These are phyloP conservation scores for Ennomos erosarius DNA, from an alignment of 2,888 invertebrate species.

Conservation along the genomic window DNA sequence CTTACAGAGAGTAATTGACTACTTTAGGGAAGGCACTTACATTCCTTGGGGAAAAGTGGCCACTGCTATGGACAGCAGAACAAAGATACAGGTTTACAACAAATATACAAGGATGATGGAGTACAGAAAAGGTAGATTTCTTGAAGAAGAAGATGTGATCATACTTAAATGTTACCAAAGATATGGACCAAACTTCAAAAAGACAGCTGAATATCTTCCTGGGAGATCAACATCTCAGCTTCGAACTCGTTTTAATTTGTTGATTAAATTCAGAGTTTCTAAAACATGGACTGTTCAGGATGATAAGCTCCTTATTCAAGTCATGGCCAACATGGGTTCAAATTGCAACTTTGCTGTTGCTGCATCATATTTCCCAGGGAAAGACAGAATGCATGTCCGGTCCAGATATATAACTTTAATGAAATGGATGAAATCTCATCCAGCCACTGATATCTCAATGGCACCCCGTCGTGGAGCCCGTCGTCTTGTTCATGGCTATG, in stretches of 20 bases:
- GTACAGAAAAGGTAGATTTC: constrained; percentile 86
- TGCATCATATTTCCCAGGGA: constrained; percentile 79
- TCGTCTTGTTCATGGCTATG: constrained; percentile 59
- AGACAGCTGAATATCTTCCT: constrained; percentile 85
- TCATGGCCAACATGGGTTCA: constrained; percentile 79
- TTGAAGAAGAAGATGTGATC: constrained; percentile 87
- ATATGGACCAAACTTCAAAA: constrained; percentile 87
- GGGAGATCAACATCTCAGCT: constrained; percentile 87
- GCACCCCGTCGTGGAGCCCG: constrained; percentile 72
- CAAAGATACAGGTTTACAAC: constrained; percentile 88
- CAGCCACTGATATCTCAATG: constrained; percentile 59
- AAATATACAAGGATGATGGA: constrained; percentile 74
- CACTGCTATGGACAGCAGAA: constrained; percentile 86
- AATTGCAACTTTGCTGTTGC: constrained; percentile 70
- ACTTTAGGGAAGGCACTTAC: constrained; percentile 86
- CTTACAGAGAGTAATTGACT: constrained; percentile 86
- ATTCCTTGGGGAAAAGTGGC: constrained; percentile 91
- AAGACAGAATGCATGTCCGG: constrained; percentile 85
- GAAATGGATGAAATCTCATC: constrained; percentile 79
- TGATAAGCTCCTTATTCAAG: constrained; percentile 84
- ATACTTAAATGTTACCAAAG: constrained; percentile 86
- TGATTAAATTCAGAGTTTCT: constrained; percentile 71
- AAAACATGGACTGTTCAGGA: constrained; percentile 86
- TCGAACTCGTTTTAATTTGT: constrained; percentile 84
- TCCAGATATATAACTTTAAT: constrained; percentile 85